Evolutionary conservation across 2,797 vertebrate species (phyloP).

Genomic region (Clarias platycephalus): DNA sequence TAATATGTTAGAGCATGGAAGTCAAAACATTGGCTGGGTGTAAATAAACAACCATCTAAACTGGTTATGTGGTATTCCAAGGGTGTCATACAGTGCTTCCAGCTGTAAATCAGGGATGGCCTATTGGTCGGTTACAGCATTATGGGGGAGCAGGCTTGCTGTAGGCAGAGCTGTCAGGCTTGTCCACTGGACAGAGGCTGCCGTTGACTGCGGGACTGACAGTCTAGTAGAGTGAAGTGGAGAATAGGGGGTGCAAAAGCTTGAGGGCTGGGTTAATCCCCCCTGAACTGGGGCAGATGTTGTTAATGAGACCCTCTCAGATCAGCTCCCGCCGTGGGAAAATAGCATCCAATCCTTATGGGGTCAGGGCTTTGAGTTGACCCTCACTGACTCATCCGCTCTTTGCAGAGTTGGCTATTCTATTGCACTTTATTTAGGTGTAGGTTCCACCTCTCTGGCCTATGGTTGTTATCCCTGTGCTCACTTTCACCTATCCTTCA

Average conservation of each 20-base stretch:
- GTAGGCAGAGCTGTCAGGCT: conserved; percentile 49
- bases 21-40: conserved; percentile 30
- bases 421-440: conserved; percentile 51
- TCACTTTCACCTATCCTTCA: background rate
- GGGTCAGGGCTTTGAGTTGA: conserved; percentile 79
- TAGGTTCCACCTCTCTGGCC: conserved; percentile 41
- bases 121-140: conserved; percentile 44
- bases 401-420: conserved; percentile 63
- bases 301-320: conserved; percentile 82
- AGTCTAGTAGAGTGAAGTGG: conserved; percentile 34
- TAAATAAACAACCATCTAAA: conserved; percentile 37
- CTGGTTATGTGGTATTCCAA: conserved; percentile 40
- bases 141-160: conserved; percentile 34
- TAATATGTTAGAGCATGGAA: conserved; percentile 18
- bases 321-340: conserved; percentile 81
- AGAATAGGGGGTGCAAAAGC: conserved; percentile 59
- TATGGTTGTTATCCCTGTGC: conserved; percentile 12
- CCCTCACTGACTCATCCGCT: conserved; percentile 74
- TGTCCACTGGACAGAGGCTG: conserved; percentile 51
- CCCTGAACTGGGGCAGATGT: conserved; percentile 82
- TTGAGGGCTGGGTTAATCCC: conserved; percentile 75
- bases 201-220: conserved; percentile 42
- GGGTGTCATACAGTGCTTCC: conserved; percentile 28
- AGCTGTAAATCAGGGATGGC: conserved; percentile 1
- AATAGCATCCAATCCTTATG: conserved; percentile 80